A percentile compares a stretch with the other conserved stretches of the same genome.
These are phyloP conservation scores for Drosophila sulfurigaster DNA, from an alignment of 1,140 invertebrate species.

Conservation along the genomic window DNA sequence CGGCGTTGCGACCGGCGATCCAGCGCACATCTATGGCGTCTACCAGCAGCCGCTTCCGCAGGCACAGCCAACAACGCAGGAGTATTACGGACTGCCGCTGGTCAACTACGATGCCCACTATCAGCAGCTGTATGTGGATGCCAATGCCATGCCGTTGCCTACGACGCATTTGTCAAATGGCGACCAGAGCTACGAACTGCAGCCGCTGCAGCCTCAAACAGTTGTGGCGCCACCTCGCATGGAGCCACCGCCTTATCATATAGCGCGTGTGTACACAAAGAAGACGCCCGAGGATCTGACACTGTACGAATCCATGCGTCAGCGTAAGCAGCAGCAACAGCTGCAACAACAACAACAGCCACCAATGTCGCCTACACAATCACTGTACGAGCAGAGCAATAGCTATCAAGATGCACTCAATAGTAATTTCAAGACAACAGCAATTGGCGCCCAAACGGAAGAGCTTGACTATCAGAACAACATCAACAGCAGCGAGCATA, in stretches of 20 bases:
- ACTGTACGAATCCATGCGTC: conserved; percentile 72
- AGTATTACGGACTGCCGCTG: conserved; percentile 69
- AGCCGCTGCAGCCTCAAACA: conserved; percentile 57
- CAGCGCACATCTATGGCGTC: conserved; percentile 65
- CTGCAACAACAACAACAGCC: conserved; percentile 51
- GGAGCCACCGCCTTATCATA: conserved; percentile 89
- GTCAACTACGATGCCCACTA: conserved; percentile 73
- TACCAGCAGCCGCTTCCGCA: conserved; percentile 56
- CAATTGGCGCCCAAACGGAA: conserved; percentile 60
- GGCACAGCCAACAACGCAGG: conserved; percentile 48
- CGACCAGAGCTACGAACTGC: conserved; percentile 67
- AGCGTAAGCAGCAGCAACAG: conserved; percentile 68
- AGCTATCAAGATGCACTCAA: conserved; percentile 70
- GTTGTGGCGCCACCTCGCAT: conserved; percentile 53
- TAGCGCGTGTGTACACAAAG: conserved; percentile 89
- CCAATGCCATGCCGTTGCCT: conserved; percentile 60
- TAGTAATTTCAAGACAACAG: conserved; percentile 75
- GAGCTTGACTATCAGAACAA: conserved; percentile 74
- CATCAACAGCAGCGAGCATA: conserved; percentile 36
- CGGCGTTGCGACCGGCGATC: conserved; percentile 43
- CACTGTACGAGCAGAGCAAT: conserved; percentile 46
- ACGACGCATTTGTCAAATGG: conserved; percentile 76
- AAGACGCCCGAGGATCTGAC: conserved; percentile 86
- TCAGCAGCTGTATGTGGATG: conserved; percentile 75
- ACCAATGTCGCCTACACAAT: conserved; percentile 38